phyloP scores from a whole-genome alignment of 2,888 invertebrate genomes.

The Sylvicola fuscatus region DNA sequence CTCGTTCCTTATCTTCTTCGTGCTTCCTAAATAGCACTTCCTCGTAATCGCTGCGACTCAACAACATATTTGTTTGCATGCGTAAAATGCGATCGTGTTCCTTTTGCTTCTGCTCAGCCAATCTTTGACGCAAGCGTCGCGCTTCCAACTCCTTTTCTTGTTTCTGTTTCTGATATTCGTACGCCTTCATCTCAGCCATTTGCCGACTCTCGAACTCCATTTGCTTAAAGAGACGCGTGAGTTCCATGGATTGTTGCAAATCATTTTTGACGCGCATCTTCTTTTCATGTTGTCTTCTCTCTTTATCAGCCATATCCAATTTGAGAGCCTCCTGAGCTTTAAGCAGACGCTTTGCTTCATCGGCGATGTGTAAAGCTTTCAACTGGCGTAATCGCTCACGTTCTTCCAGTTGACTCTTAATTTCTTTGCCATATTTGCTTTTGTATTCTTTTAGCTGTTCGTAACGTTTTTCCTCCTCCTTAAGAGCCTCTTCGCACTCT shows the following conservation, averaged over 20 bases:
- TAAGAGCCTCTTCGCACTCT: constrained; percentile 15
- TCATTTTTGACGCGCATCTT: constrained; percentile 19
- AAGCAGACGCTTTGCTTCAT: constrained; percentile 18
- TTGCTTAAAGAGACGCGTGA: constrained; percentile 19
- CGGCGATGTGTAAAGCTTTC: constrained; percentile 22
- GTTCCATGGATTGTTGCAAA: constrained; percentile 17
- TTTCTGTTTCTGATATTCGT: constrained; percentile 21
- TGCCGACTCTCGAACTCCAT: constrained; percentile 22
- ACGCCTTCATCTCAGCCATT: constrained; percentile 20
- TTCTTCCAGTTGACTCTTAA: constrained; percentile 18
- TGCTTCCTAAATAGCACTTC: constrained; percentile 20
- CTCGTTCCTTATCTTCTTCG: constrained; percentile 22
- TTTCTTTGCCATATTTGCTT: constrained; percentile 19
- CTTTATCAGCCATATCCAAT: constrained; percentile 18
- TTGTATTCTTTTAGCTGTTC: constrained; percentile 14
- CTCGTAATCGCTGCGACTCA: constrained; percentile 16
- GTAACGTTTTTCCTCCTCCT: constrained; percentile 17
- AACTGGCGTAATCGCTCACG: constrained; percentile 18
- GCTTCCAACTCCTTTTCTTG: constrained; percentile 18
- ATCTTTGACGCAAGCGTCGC: constrained; percentile 11
- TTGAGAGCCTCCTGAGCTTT: constrained; percentile 16
- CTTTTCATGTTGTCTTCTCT: constrained; percentile 13
- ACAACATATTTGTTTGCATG: constrained; percentile 17
- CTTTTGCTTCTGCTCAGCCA: constrained; percentile 20
- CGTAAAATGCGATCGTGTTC: constrained; percentile 19